Evolutionary conservation across 35 echinoderm and acorn worm species (phyloP).

Genomic region (Amphiura filiformis): DNA sequence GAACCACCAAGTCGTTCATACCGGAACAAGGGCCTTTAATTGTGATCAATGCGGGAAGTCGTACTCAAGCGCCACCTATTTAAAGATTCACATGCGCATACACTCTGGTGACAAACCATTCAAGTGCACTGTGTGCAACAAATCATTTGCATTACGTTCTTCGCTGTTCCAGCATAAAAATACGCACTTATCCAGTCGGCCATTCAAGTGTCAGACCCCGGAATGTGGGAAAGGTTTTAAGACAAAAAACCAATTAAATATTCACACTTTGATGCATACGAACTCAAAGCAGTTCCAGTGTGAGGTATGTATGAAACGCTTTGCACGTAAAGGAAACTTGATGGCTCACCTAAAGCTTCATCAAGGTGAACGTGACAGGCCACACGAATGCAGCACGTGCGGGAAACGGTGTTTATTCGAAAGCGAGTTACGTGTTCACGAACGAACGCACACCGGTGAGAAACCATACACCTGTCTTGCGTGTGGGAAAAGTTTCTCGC

Average conservation of each 20-base stretch:
- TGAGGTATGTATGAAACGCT: neutral
- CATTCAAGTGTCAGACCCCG: neutral
- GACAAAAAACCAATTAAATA: neutral
- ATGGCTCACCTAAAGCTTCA: neutral
- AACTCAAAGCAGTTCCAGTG: neutral
- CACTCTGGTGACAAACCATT: constrained; percentile 46
- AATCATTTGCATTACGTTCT: neutral
- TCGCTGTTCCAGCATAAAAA: neutral
- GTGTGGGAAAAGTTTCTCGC: neutral
- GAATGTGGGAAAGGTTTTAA: neutral
- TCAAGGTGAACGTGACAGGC: neutral
- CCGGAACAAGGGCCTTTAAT: neutral
- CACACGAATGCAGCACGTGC: neutral
- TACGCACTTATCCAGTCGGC: neutral
- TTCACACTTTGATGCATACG: neutral
- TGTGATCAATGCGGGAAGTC: constrained; percentile 4
- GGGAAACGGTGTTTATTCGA: neutral
- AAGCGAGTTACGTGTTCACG: neutral
- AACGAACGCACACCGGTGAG: neutral
- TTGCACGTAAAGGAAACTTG: neutral
- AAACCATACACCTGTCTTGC: neutral
- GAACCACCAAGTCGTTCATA: constrained; percentile 6
- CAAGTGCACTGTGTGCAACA: constrained; percentile 24
- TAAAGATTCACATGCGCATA: constrained; percentile 25
- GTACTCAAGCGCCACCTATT: neutral